Base-by-base conservation (phyloP, 2,888 invertebrate genomes). In the Drosophila cognata region DNA sequence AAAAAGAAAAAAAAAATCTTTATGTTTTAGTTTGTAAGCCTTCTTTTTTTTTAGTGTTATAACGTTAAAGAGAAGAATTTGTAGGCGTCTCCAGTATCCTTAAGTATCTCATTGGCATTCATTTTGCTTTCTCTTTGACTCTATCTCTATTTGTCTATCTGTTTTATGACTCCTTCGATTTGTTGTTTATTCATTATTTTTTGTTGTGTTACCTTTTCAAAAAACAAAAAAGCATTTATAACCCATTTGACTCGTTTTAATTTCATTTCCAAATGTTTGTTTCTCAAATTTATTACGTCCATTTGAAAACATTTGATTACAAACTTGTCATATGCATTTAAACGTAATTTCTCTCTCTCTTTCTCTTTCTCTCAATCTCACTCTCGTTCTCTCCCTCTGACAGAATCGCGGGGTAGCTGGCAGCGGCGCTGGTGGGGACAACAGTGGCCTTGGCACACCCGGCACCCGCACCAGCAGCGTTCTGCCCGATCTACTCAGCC, bases 401-500 rank as follows among this genome's bases (percentile, higher is more conserved):
- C 69, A 84, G 84, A 84, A 84, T 60, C 84, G 81, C 29, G 71
- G 79, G 8, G 76, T 67, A 8, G 86, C 79, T 18, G 69, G 77
- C 16, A 74, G 68, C 43, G 58, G 76, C 63, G 74, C 79, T 61
- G 68, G 83, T 31, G 88, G 81, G 48, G 82, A 93, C 86, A 92
- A 89, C 81, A 92, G 94, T 78, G 94, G 94, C 58, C 94, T 95
- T 92, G 94, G 95, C 91, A 94, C 95, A 88, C 92, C 93, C 79
- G 95, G 97, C 80, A 96, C 98, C 35, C 95, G 98, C 80, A 97
- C 97, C 79, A 98, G 97, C 94, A 97, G 97, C 64, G 99, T 99
- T 66, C 95, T 99, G 84, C 99, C 99, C 63, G 99, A 99, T 94
- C 95, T 99, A 86, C 95, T 99, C 82, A 98, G 98, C 92, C 98